Base-by-base conservation (phyloP, 2,797 vertebrate genomes). In the Eptatretus atami region DNA sequence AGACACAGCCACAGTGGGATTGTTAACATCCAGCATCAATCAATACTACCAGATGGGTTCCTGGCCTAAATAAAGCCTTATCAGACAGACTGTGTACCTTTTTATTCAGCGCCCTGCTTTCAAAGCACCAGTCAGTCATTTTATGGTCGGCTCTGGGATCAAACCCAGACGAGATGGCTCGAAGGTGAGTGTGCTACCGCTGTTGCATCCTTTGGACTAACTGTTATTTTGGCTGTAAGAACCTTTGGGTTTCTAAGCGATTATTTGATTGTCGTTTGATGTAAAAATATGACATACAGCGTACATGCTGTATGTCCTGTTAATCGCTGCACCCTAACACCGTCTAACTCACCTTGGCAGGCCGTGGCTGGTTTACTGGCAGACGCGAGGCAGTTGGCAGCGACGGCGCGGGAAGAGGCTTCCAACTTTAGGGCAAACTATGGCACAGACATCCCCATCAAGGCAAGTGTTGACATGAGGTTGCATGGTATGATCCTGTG, bases 361-460 rank as follows among this genome's bases (percentile, higher is more conserved):
- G 84, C 87, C 1, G 90, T 95, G 0, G 90, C 90, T 0, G 90
- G 90, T 8, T 80, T 95, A 54, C 68, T 96, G 69, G 88, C 90
- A 63, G 90, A 96, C 63, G 87, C 90, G 6, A 82, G 90, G 3
- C 93, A 86, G 24, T 75, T 96, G 63, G 80, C 90, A 65, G 86
- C 95, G 68, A 88, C 95, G 2, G 82, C 90, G 64, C 77, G 87
- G 70, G 88, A 96, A 70, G 90, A 96, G 71, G 87, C 90, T 1
- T 87, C 90, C 19, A 95, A 83, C 74, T 95, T 96, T 13, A 80
- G 90, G 65, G 82, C 87, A 3, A 95, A 82, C 74, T 95, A 94
- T 13, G 90, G 88, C 66, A 84, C 94, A n/a, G 78, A 93, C 73
- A 92, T 96, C 73, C 90, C 90, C 14, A 72, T 96, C 15, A 96